Conservation (phyloP, 2,797 vertebrate species). For the Momotus momota region DNA sequence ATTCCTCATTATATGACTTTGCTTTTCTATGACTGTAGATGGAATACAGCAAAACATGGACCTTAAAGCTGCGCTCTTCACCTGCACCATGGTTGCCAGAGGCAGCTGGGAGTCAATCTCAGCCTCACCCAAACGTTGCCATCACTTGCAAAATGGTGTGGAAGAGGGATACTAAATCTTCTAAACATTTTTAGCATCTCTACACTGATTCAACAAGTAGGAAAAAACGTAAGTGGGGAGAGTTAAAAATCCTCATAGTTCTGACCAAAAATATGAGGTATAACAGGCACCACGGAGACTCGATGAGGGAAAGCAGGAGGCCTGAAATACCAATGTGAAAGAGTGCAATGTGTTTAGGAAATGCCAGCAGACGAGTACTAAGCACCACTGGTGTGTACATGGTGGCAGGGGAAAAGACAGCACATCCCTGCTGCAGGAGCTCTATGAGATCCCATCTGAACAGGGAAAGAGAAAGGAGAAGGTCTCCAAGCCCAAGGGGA, state of each 20-base stretch:
- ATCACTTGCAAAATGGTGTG: not conserved
- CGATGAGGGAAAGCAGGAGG: not conserved
- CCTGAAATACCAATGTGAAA: not conserved
- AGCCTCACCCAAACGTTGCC: not conserved
- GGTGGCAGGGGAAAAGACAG: not conserved
- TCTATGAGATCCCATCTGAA: not conserved
- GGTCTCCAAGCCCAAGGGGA: not conserved
- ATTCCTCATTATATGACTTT: not conserved
- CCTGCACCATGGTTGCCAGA: not conserved
- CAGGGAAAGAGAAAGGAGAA: not conserved
- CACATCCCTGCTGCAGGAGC: not conserved
- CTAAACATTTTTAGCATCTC: not conserved
- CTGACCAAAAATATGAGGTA: not conserved
- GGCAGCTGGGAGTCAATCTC: not conserved
- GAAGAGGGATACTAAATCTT: not conserved
- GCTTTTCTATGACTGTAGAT: not conserved
- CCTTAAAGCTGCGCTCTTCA: not conserved
- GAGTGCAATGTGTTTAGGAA: not conserved
- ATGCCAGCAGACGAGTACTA: not conserved
- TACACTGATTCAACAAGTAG: not conserved
- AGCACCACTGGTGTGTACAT: rapidly evolving
- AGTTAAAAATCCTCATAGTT: not conserved
- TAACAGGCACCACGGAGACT: not conserved
- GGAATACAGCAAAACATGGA: not conserved
- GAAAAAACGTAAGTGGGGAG: not conserved